Evolutionary conservation across 2,797 vertebrate species (phyloP), one percentile per base, ranked within the genome.

Genomic region (Thunnus albacares): DNA sequence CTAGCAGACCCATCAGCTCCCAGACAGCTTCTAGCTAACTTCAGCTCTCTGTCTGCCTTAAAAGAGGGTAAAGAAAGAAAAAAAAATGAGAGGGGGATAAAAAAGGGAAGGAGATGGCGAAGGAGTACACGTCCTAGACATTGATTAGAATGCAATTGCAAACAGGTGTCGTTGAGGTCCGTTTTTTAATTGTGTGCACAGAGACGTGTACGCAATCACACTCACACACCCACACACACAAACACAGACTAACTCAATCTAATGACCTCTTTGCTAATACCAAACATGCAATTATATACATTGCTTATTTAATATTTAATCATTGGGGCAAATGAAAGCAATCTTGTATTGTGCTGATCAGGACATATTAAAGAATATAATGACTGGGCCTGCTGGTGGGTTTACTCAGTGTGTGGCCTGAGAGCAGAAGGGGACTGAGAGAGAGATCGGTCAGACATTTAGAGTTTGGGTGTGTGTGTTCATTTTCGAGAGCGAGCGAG

Each of bases 251-350:
- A 71, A 89, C 80, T 79, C 49, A 72, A 85, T 77, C 79, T 90
- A 90, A 93, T 90, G 90, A 90, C 85, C 83, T 87, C 79, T 71
- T 82, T 88, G 81, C 87, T 86, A 86, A 90, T 85, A 80, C 87
- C 75, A 88, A 92, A 92, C 78, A 88, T 89, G 90, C 89, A 90
- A 91, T 95, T 92, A 92, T 60, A 56, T 71, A 80, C 80, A 77
- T 80, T 86, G 81, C 78, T 90, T 91, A 89, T 91, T 94, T 93
- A 90, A 93, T 93, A 89, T 93, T 92, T 91, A 92, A 94, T 93
- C 90, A 93, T 94, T 93, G 89, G 83, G 65, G 81, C 75, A 87
- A 93, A 92, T 88, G 75, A 93, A 93, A 94, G 93, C 84, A 89
- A 88, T 77, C 83, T 65, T 68, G 80, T 89, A 85, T 77, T 22